Percentiles rank a stretch among this genome's conserved stretches.
These are phyloP conservation scores for Thymelicus acteon DNA, from an alignment of 2,888 invertebrate genomes.

Conservation along the genomic window DNA sequence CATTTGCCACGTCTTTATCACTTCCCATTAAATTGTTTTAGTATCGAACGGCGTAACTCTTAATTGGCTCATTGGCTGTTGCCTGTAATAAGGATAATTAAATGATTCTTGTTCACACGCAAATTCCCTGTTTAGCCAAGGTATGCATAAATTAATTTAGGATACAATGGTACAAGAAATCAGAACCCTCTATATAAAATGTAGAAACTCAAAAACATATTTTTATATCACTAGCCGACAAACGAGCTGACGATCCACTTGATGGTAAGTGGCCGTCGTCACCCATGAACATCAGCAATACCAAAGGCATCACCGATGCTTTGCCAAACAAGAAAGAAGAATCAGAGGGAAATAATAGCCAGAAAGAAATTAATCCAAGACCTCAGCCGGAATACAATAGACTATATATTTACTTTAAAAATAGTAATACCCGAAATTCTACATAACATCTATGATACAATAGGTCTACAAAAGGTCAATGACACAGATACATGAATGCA, in stretches of 20 bases:
- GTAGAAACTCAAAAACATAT: too few relatives aligned
- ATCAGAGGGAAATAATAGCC: too few relatives aligned
- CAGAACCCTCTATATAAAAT: too few relatives aligned
- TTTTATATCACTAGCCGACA: too few relatives aligned
- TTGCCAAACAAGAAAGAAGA: not conserved
- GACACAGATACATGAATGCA: constrained; percentile 1
- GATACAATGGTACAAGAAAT: not conserved
- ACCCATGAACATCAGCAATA: too few relatives aligned
- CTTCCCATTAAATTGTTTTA: constrained; percentile 22
- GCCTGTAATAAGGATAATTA: constrained; percentile 21
- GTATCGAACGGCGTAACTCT: constrained; percentile 6
- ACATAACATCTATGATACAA: not conserved
- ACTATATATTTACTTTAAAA: too few relatives aligned
- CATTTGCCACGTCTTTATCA: constrained; percentile 24
- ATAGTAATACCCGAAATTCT: too few relatives aligned
- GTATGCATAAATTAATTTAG: not conserved
- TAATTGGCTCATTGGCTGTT: constrained; percentile 20
- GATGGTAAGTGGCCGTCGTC: too few relatives aligned
- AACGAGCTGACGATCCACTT: too few relatives aligned
- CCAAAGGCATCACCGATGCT: too few relatives aligned
- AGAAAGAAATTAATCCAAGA: too few relatives aligned
- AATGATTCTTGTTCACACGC: constrained; percentile 11
- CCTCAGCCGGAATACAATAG: too few relatives aligned
- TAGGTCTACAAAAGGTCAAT: not conserved
- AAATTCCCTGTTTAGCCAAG: not conserved